Evolutionary conservation across 2,888 invertebrate species (phyloP), one percentile per base, ranked within the genome.

Genomic region (Drosophila affinis): DNA sequence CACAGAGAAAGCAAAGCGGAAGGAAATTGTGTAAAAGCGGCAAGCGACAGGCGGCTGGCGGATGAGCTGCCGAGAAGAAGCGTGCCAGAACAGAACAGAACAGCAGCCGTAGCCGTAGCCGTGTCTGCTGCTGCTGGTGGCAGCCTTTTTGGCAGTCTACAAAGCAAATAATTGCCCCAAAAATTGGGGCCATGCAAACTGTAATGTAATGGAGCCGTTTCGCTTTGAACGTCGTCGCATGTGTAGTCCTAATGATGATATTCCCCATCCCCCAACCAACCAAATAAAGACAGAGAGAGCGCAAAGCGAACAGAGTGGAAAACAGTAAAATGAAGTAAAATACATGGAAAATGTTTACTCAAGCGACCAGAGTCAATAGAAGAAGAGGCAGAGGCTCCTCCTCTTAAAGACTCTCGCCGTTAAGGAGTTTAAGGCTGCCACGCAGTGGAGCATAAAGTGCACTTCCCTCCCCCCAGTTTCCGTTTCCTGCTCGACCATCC

Each of bases 141-240:
- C 71, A 64, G 62, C 71, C 52, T 70, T 67, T 80, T 81, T 69
- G 78, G 76, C 75, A 70, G 59, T 68, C 75, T 81, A 87, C 89
- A 78, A 69, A 75, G 69, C 71, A 88, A 79, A 85, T 85, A 85
- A 85, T 85, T 85, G 89, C 83, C 87, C 74, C 58, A 60, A 64
- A 89, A 85, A 89, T 89, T 77, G 72, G 75, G 89, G 84, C 86
- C 86, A 88, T 86, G 86, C 88, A 89, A 89, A 85, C 89, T 74
- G 83, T 62, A 75, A 72, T 72, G 80, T 85, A 84, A 84, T 81
- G 75, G 89, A 89, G 86, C 80, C 57, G 85, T 81, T 71, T 81
- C 71, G 65, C 81, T 84, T 84, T 75, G 82, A 72, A 74, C 75
- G 48, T 49, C 64, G 68, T 63, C 53, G 76, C 74, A 72, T 65